These are phyloP conservation scores for Chanos chanos DNA, from an alignment of 2,797 vertebrate genomes.

Conservation along the genomic window DNA sequence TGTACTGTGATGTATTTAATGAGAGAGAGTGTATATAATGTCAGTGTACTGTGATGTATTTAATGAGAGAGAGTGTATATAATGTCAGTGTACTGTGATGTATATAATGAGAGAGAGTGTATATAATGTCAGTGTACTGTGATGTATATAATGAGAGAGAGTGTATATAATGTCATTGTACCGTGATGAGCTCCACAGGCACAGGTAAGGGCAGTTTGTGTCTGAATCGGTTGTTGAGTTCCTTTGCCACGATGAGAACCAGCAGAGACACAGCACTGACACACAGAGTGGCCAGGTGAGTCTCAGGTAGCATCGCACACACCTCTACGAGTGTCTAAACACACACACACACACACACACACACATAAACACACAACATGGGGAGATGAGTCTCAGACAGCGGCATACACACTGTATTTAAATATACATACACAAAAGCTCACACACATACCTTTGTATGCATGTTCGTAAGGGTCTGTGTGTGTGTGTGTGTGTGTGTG, in stretches of 20 bases:
- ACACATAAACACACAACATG: neutral
- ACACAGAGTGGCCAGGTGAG: slow-evolving; percentile 79
- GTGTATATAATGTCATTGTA: slow-evolving; percentile 46
- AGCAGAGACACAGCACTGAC: slow-evolving; percentile 77
- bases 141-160: neutral
- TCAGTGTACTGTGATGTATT: too few relatives aligned
- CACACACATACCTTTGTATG: too few relatives aligned
- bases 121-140: neutral
- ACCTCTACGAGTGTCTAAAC: slow-evolving; percentile 81
- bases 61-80: too few relatives aligned
- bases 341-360: slow-evolving; percentile 1
- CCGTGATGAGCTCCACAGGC: slow-evolving; percentile 89
- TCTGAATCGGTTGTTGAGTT: slow-evolving; percentile 77
- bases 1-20: too few relatives aligned
- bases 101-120: slow-evolving; percentile 1
- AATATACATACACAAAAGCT: neutral
- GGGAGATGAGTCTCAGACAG: neutral
- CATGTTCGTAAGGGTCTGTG: neutral
- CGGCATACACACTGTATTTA: neutral
- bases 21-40: too few relatives aligned
- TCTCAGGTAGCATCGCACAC: slow-evolving; percentile 74
- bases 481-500: neutral
- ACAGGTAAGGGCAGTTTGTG: slow-evolving; percentile 81
- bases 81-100: too few relatives aligned
- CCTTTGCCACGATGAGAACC: slow-evolving; percentile 78